A percentile compares a stretch with the other conserved stretches of the same genome.
phyloP scores from a whole-genome alignment of 2,888 invertebrate species.

The Iphiclides podalirius region DNA sequence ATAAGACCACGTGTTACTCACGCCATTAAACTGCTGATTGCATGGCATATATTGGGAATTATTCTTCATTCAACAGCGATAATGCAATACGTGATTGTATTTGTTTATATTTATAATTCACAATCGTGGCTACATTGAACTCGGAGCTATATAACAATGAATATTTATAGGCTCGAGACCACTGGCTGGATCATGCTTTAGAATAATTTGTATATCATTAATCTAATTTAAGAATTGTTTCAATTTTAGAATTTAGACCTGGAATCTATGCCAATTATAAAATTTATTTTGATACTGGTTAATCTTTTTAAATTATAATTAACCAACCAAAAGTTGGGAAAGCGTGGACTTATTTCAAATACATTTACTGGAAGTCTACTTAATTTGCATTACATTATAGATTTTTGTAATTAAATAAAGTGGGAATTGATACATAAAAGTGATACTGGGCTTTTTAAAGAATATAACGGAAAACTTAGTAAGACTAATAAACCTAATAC shows the following conservation, averaged over 20 bases:
- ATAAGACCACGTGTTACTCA: conserved; percentile 27
- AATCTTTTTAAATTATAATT: no score
- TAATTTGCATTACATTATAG: no score
- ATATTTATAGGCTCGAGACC: conserved; percentile 20
- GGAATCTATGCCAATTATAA: no score
- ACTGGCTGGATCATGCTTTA: conserved; percentile 15
- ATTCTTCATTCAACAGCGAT: conserved; percentile 29
- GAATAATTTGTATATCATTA: conserved; percentile 23
- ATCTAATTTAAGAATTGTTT: conserved; percentile 10
- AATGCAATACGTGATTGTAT: conserved; percentile 24
- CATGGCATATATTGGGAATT: conserved; percentile 24
- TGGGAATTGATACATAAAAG: no score
- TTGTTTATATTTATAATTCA: conserved; percentile 25
- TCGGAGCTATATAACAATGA: conserved; percentile 19
- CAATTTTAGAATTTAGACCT: not conserved
- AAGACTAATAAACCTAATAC: no score
- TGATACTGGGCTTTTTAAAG: no score
- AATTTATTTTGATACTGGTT: no score
- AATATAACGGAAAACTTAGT: no score
- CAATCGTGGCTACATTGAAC: conserved; percentile 25
- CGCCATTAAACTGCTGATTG: conserved; percentile 24
- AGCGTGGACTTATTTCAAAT: no score
- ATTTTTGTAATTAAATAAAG: no score
- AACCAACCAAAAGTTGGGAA: no score
- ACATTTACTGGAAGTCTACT: no score